These are phyloP conservation scores for Menidia menidia DNA, from an alignment of 2,797 vertebrate species.

Conservation along the genomic window DNA sequence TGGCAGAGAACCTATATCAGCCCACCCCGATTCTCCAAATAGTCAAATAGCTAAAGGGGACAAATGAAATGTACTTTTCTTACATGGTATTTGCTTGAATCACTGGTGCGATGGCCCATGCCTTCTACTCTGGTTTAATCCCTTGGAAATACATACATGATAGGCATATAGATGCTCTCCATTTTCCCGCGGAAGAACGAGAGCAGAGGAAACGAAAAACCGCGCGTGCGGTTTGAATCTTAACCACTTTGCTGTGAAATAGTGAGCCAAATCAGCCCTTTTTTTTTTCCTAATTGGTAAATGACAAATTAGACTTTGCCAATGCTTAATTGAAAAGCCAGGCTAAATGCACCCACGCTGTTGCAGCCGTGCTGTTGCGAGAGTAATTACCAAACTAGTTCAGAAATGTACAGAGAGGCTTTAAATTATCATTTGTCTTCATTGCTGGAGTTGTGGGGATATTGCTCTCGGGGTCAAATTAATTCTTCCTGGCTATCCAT, in stretches of 20 bases:
- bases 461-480: slow-evolving; percentile 59
- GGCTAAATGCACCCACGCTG: slow-evolving; percentile 64
- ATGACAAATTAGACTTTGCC: slow-evolving; percentile 75
- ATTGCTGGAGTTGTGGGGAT: slow-evolving; percentile 57
- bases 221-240: slow-evolving; percentile 38
- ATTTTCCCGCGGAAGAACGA: slow-evolving; percentile 1
- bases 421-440: slow-evolving; percentile 71
- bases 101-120: slow-evolving; percentile 31
- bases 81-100: slow-evolving; percentile 9
- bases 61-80: not conserved
- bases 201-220: slow-evolving; percentile 11
- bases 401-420: slow-evolving; percentile 51
- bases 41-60: not conserved
- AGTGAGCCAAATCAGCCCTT: slow-evolving; percentile 61
- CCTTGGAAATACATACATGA: too few species aligned
- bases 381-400: slow-evolving; percentile 67
- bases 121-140: slow-evolving; percentile 22
- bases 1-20: not conserved
- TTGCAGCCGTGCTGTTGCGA: slow-evolving; percentile 56
- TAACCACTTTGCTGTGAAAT: slow-evolving; percentile 58
- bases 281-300: slow-evolving; percentile 71
- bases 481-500: slow-evolving; percentile 53
- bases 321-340: slow-evolving; percentile 71
- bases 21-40: not conserved
- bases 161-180: too few species aligned